Base-by-base conservation (phyloP, 2,113 vertebrate genomes). In the Heliornis fulica region DNA sequence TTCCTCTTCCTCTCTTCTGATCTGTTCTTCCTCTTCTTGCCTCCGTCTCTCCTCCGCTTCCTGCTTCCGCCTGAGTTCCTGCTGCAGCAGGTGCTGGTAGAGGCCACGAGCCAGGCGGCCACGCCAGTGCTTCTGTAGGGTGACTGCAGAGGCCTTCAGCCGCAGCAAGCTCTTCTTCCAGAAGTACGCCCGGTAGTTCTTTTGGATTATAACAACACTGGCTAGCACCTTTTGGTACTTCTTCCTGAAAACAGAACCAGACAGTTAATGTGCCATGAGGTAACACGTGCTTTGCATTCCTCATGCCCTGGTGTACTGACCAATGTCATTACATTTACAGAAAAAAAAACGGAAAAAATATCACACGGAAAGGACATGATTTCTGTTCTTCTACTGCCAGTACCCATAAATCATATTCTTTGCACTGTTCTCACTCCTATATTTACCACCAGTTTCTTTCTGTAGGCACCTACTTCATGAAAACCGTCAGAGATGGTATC, bases 141-240 rank as follows among this genome's bases (percentile, higher is more conserved):
- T 90, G 89, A 99, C 26, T 3, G 98, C 94, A 9, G 99, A 98
- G 4, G 96, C 72, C 83, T 98, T 99, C 88, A 98, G 95, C 13
- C 96, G 97, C 87, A 98, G 97, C 94, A 98, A 98, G 41, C 84
- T 87, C 20, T 97, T 97, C 87, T 98, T 98, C 98, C 98, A 99
- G 97, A 98, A 99, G 94, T 98, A 97, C 1, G 98, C 98, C 3
- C 99, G 98, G 95, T 98, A 99, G 97, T 99, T 98, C 97, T 99
- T 99, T 97, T 99, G 99, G 96, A 99, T 99, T 87, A 97, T 97
- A 94, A 99, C 87, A 12, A 97, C 97, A 96, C 98, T 99, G 97
- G 97, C 96, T 93, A 98, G 96, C 70, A 98, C 97, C 94, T 97
- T 98, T 95, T 92, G 98, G 59, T 98, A 99, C 74, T 98, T 98